Evolutionary conservation across 2,113 vertebrate genomes (phyloP), one percentile per base, ranked within the genome.

Genomic region (Azemiops feae): DNA sequence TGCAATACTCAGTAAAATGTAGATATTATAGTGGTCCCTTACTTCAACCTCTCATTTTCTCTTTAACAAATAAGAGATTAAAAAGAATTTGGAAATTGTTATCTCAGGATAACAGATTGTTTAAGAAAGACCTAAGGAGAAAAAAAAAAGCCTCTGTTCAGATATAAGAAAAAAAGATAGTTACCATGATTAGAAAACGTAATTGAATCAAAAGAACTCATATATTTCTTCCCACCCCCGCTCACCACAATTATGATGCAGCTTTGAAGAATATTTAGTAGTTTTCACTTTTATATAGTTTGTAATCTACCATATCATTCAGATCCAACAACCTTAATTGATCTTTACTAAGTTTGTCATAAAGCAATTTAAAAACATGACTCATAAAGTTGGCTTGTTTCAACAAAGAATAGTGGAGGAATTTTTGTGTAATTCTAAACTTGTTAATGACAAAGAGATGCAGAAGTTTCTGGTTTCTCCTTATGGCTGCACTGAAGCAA

Each of bases 1-100:
- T 90, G 92, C 92, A 93, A 60, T 60, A 93, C 88, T 86, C 54
- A 47, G 20, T 90, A 93, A 86, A 90, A 43, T 54, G 81, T 90
- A 87, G 81, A 89, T 64, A 64, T 54, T 86, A 3, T 64, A 90
- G 34, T 43, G 54, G 88, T n/a, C 53, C 52, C 54, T 81, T 81
- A 18, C 25, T 90, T 60, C n/a, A 54, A 85, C 89, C 23, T 93
- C 55, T 93, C 47, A 64, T 90, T 93, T 90, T 10, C 14, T 55
- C 30, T 86, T 90, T 45, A 90, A 86, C 30, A 86, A 90, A 89
- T 86, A 93, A 90, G 47, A 89, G 23, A 55, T 90, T 90, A 86
- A 86, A 86, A 34, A 90, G 74, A 90, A 86, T 60, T 86, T 53
- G 55, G 45, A 90, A 60, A 16, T 90, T 47, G 69, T 92, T 93